Conservation (phyloP, 2,888 invertebrate genomes). For the Euplexia lucipara region DNA sequence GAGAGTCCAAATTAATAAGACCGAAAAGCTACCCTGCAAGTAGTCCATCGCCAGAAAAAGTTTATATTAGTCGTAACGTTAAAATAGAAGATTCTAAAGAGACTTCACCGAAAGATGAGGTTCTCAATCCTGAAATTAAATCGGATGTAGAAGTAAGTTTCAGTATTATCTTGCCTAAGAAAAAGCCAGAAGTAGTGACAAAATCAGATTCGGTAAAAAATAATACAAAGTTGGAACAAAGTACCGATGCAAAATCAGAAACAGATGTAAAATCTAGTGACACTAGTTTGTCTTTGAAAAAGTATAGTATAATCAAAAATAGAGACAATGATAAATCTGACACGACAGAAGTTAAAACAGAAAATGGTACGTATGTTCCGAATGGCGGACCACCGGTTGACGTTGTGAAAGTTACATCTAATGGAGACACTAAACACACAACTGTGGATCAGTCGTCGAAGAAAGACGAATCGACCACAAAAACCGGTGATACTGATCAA, state of each 20-base stretch:
- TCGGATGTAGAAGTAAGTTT: conserved; percentile 87
- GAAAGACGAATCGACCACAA: conserved; percentile 75
- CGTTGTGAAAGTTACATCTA: conserved; percentile 66
- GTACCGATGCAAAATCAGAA: conserved; percentile 64
- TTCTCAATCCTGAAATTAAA: conserved; percentile 70
- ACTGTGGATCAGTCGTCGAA: conserved; percentile 65
- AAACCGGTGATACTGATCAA: conserved; percentile 73
- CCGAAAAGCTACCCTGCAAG: conserved; percentile 92
- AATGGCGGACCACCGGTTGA: conserved; percentile 74
- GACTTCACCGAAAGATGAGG: conserved; percentile 68
- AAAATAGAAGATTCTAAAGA: conserved; percentile 76
- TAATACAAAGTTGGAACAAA: conserved; percentile 48
- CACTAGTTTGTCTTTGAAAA: conserved; percentile 78
- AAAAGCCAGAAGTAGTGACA: conserved; percentile 68
- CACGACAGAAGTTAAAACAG: conserved; percentile 67
- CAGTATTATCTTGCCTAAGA: conserved; percentile 85
- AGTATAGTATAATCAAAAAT: conserved; percentile 78
- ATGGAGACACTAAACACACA: conserved; percentile 76
- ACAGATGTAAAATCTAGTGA: conserved; percentile 65
- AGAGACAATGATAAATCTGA: conserved; percentile 70
- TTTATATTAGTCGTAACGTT: conserved; percentile 74
- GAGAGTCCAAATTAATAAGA: conserved; percentile 88
- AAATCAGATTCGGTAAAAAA: conserved; percentile 71
- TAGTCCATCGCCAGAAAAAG: conserved; percentile 85
- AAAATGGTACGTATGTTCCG: conserved; percentile 71